phyloP scores from a whole-genome alignment of 1,140 invertebrate genomes.

The Tigriopus japonicus region DNA sequence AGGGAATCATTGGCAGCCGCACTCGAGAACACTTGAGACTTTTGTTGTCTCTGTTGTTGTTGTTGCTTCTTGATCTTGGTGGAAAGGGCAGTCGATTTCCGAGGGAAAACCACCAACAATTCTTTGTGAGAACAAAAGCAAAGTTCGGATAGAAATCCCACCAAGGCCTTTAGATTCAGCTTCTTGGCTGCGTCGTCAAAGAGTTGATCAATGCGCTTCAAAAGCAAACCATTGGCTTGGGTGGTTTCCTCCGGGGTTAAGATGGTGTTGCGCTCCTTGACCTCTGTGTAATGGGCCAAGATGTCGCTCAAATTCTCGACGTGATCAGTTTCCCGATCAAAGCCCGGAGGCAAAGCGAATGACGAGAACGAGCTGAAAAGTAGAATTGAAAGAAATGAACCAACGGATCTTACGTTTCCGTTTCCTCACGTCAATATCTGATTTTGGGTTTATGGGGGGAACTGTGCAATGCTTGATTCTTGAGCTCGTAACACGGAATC shows the following conservation, averaged over 20 bases:
- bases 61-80: background rate
- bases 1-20: constrained; percentile 24
- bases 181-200: constrained; percentile 62
- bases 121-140: constrained; percentile 62
- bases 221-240: background rate
- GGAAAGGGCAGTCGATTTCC: background rate
- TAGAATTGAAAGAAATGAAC: background rate
- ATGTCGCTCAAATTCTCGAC: background rate
- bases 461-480: too few relatives aligned
- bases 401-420: too few relatives aligned
- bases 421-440: too few relatives aligned
- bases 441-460: too few relatives aligned
- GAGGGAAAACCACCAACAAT: constrained; percentile 29
- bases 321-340: background rate
- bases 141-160: constrained; percentile 54
- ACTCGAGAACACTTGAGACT: background rate
- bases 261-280: background rate
- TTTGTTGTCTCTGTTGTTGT: background rate
- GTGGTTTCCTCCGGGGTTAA: background rate
- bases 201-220: constrained; percentile 21
- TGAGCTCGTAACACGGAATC: too few relatives aligned
- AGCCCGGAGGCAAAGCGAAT: background rate
- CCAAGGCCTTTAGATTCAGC: constrained; percentile 61
- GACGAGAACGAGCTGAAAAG: background rate
- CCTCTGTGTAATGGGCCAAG: background rate